Evolutionary conservation across 2,113 vertebrate genomes (phyloP), one percentile per base, ranked within the genome.

Genomic region (Procavia capensis): DNA sequence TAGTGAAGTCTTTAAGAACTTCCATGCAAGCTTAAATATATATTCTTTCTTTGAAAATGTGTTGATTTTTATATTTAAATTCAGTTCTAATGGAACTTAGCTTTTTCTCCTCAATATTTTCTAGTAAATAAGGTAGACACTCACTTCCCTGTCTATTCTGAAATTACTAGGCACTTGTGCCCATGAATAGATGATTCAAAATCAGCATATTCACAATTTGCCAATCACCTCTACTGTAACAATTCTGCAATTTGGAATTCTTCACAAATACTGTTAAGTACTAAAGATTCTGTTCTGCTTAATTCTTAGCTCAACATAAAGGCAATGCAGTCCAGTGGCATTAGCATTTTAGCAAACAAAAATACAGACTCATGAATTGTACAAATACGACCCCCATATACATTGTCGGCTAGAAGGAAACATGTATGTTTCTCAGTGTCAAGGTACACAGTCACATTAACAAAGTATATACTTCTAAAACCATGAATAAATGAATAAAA

Each of bases 121-220:
- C 92, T 94, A 97, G 95, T 97, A 98, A 98, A 98, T 80, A 93
- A 27, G 59, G 93, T 78, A 97, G 94, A 95, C 59, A 74, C 68
- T 93, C 80, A 82, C 76, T 92, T 96, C 90, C 95, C 84, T 85
- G 61, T 63, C 79, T 96, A 91, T 96, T 97, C 80, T 96, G 96
- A 98, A 97, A 98, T 98, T 97, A 95, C 90, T 50, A 95, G 76
- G 64, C 78, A 85, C 92, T 94, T 88, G 57, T 85, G 95, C 61
- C 89, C 93, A 96, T 74, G 94, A 98, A 98, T 83, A 90, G 70
- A 94, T 29, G n/a, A 88, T 88, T 97, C 70, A 50, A 94, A 86
- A 97, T 97, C 95, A 98, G 90, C 95, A 97, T 97, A 97, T 98
- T 97, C 95, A 97, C 96, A 96, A 96, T 96, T 97, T 97, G 75